Conservation (phyloP, 2,888 invertebrate species). For the Baronia brevicornis region DNA sequence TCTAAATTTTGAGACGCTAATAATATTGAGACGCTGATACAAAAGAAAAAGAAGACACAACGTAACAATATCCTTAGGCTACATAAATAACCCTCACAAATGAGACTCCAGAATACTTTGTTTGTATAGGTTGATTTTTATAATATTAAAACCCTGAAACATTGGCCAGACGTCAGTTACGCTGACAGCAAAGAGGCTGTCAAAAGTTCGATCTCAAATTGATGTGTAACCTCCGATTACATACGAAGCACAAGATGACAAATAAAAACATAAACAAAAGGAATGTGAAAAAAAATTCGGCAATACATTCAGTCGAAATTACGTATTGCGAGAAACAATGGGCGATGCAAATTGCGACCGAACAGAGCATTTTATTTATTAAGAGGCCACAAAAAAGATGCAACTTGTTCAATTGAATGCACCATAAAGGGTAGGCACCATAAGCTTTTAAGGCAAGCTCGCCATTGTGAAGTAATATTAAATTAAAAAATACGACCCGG, state of each 20-base stretch:
- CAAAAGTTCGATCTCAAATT: conserved; percentile 4
- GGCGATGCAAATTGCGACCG: conserved; percentile 60
- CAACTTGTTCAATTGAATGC: conserved; percentile 46
- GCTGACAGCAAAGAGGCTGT: conserved; percentile 11
- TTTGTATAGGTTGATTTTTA: no score
- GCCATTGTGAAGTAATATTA: conserved; percentile 47
- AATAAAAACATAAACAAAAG: conserved; percentile 35
- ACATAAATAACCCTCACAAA: no score
- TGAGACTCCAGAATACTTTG: no score
- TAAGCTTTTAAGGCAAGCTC: conserved; percentile 42
- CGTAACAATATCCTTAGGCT: no score
- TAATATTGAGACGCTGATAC: no score
- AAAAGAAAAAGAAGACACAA: no score
- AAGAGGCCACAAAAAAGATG: conserved; percentile 43
- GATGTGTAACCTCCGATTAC: conserved; percentile 13
- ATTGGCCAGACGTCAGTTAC: no score
- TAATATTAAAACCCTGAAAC: no score
- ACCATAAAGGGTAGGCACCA: conserved; percentile 42
- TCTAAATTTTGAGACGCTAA: no score
- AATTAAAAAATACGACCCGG: conserved; percentile 39
- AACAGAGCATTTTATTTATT: conserved; percentile 49
- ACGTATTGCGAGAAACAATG: conserved; percentile 60
- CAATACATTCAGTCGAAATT: conserved; percentile 51
- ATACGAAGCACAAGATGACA: conserved; percentile 15
- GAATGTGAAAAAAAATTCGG: conserved; percentile 38